phyloP scores from a whole-genome alignment of 2,888 invertebrate species.

The Napeogenes sylphis region DNA sequence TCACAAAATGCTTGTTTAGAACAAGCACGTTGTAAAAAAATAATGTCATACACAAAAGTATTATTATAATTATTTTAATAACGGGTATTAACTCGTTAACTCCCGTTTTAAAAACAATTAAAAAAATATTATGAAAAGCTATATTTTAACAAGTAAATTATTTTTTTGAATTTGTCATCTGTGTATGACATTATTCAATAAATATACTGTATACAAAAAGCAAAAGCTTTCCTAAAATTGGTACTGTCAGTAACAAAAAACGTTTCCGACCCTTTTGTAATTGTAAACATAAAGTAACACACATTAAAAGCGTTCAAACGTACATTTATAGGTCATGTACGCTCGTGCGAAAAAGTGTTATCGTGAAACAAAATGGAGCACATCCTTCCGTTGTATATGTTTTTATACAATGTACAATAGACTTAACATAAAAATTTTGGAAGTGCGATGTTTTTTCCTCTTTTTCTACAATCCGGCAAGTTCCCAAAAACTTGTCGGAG shows the following conservation, averaged over 20 bases:
- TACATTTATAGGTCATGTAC: slow-evolving; percentile 27
- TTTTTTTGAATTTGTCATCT: neutral
- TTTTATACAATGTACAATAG: slow-evolving; percentile 5
- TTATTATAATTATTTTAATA: too few relatives aligned
- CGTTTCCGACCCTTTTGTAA: slow-evolving; percentile 7
- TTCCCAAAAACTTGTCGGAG: too few relatives aligned
- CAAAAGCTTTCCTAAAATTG: slow-evolving; percentile 1
- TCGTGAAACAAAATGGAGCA: slow-evolving; percentile 32
- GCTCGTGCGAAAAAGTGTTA: slow-evolving; percentile 37
- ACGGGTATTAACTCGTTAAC: too few relatives aligned
- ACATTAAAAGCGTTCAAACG: slow-evolving; percentile 26
- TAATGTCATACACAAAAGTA: too few relatives aligned
- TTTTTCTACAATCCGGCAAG: neutral
- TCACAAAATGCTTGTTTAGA: too few relatives aligned
- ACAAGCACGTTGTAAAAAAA: too few relatives aligned
- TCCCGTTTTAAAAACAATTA: too few relatives aligned
- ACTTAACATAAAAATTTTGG: slow-evolving; percentile 5
- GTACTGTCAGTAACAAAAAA: slow-evolving; percentile 6
- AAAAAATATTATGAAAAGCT: too few relatives aligned
- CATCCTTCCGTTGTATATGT: slow-evolving; percentile 22
- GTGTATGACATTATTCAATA: neutral
- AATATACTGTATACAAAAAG: neutral
- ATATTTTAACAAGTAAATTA: too few relatives aligned
- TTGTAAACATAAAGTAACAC: slow-evolving; percentile 25
- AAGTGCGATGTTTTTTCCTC: neutral